Percentiles rank a stretch among this genome's conserved stretches.
Conservation (phyloP, 2,797 vertebrate species). For the Aeoliscus strigatus region DNA sequence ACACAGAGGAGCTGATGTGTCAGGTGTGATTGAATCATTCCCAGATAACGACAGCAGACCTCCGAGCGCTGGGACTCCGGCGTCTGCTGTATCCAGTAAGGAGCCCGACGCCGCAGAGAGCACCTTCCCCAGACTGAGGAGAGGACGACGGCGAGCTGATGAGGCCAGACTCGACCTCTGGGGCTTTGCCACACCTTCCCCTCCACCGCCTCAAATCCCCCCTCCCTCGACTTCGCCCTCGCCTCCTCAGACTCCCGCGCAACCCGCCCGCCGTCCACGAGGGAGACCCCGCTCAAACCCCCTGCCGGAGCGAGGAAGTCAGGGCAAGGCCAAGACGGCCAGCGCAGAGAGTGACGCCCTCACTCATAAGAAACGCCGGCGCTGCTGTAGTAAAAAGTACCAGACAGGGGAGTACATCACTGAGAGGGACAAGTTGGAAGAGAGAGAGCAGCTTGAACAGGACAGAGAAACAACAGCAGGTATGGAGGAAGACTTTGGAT, state of each 20-base stretch:
- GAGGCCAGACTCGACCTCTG: constrained; percentile 81
- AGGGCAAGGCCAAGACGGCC: constrained; percentile 70
- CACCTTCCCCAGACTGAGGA: constrained; percentile 68
- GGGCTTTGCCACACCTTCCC: constrained; percentile 74
- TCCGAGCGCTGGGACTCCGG: constrained; percentile 35
- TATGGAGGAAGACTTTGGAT: constrained; percentile 19
- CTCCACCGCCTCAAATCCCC: constrained; percentile 53
- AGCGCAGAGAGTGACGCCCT: constrained; percentile 63
- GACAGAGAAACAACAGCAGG: constrained; percentile 52
- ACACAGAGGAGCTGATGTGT: constrained; percentile 13
- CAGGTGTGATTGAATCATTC: constrained; percentile 36
- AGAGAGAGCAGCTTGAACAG: constrained; percentile 59
- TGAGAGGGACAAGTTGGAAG: constrained; percentile 83
- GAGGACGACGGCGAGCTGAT: constrained; percentile 74
- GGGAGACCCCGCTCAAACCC: constrained; percentile 82
- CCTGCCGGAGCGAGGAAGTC: constrained; percentile 68
- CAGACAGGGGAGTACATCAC: constrained; percentile 93
- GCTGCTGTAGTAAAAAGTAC: constrained; percentile 90
- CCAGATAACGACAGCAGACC: constrained; percentile 53
- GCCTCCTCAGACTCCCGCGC: constrained; percentile 33
- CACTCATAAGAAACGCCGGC: constrained; percentile 83
- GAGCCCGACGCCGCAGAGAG: constrained; percentile 46
- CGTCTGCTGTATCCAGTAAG: constrained; percentile 41
- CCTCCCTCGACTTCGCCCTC: constrained; percentile 39
- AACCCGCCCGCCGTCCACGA: constrained; percentile 72